Evolutionary conservation across 2,113 vertebrate genomes (phyloP), one percentile per base, ranked within the genome.

Genomic region (Alethe castanea): DNA sequence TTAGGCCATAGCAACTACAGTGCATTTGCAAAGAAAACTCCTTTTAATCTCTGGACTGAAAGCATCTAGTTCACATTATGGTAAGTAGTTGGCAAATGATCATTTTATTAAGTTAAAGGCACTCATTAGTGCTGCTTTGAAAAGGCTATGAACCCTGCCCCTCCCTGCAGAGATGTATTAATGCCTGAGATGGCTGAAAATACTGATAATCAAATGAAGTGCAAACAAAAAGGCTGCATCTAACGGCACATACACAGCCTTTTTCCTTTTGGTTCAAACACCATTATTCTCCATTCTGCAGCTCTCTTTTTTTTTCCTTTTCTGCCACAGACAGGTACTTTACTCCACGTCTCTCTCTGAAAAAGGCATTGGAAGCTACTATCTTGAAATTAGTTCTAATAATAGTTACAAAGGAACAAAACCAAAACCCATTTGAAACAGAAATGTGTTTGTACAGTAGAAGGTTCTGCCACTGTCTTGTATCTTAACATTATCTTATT

Each of bases 51-150:
- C 92, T 88, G 81, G 52, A 81, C 85, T 92, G 84, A 95, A 97
- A 97, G 87, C 86, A 94, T 94, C 92, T 94, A 90, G 81, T 93
- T 92, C 88, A 66, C 90, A 93, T 96, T 95, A 95, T 89, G 79
- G 78, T 80, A 96, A 97, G 88, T 94, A 92, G 92, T 82, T 95
- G 92, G 91, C 80, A 95, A 94, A 95, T 90, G 56, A 95, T 92
- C 82, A 88, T 94, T 97, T 97, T 96, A 95, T 96, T 96, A 96
- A 97, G 93, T 92, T 95, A 97, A 95, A 96, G 95, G 87, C 88
- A 92, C 83, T 96, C 92, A 96, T 96, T 95, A 94, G 88, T 90
- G 88, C 73, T 95, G 93, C 91, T 94, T 92, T 94, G 94, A 86
- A 96, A 95, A 95, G 95, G 91, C 93, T 94, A 96, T 93, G 91